Percentiles rank a stretch among this genome's conserved stretches.
phyloP scores from a whole-genome alignment of 2,888 invertebrate genomes.

The Stratiomys singularior region DNA sequence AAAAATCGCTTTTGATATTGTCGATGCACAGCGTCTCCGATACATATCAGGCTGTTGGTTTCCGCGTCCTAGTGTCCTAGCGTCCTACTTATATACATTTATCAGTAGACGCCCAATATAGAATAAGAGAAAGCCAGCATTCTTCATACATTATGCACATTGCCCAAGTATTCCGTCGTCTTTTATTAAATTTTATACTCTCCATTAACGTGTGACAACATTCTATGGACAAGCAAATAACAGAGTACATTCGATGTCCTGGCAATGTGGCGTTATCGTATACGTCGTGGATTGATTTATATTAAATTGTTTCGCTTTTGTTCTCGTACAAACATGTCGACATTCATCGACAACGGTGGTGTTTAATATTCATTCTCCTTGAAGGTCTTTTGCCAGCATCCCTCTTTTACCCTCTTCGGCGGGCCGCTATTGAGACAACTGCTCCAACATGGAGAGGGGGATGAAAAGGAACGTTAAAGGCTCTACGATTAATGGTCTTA shows the following conservation, averaged over 20 bases:
- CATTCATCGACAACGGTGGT: not conserved
- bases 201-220: conserved; percentile 20
- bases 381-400: not conserved
- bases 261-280: not conserved
- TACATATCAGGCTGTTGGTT: not conserved
- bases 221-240: not conserved
- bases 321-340: not conserved
- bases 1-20: not conserved
- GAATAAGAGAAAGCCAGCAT: not conserved
- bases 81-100: no score
- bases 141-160: conserved; percentile 25
- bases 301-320: conserved; percentile 17
- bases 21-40: not conserved
- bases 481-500: conserved; percentile 30
- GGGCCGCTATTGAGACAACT: no score
- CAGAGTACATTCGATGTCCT: not conserved
- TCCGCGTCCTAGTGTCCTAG: not conserved
- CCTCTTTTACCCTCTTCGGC: no score
- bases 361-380: conserved; percentile 14
- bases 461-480: not conserved
- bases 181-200: conserved; percentile 30
- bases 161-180: not conserved
- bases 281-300: conserved; percentile 8
- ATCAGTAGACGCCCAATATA: not conserved
- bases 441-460: not conserved